Percentiles rank a stretch among this genome's conserved stretches.
These are phyloP conservation scores for Zelleria hepariella DNA, from an alignment of 2,888 invertebrate species.

Conservation along the genomic window DNA sequence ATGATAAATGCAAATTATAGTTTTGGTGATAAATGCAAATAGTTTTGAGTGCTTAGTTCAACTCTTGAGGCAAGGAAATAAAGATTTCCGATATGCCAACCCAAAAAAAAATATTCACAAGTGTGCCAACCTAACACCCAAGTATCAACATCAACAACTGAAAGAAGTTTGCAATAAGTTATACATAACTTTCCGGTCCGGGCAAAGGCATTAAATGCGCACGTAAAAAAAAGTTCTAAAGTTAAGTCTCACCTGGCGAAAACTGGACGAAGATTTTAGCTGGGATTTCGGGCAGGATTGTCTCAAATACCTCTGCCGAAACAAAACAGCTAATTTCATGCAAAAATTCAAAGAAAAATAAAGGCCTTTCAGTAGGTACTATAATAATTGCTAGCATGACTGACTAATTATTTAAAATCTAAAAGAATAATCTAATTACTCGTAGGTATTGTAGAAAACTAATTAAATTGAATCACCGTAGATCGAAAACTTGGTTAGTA, in stretches of 20 bases:
- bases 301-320: constrained; percentile 49
- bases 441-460: no score
- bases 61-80: no score
- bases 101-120: background rate
- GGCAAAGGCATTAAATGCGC: background rate
- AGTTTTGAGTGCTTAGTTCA: no score
- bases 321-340: constrained; percentile 24
- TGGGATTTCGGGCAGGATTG: constrained; percentile 39
- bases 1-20: no score
- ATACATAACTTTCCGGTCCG: no score
- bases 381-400: no score
- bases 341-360: constrained; percentile 21
- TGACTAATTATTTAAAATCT: no score
- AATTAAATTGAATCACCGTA: no score
- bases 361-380: background rate
- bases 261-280: constrained; percentile 33
- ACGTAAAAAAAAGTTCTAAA: background rate
- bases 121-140: background rate
- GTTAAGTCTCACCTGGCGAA: constrained; percentile 34
- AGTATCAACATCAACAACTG: no score
- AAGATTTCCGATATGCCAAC: background rate
- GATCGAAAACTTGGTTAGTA: no score
- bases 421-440: no score
- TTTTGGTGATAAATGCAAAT: background rate
- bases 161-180: no score